Conservation (phyloP, 2,113 vertebrate species). For the Oncorhynchus keta region DNA sequence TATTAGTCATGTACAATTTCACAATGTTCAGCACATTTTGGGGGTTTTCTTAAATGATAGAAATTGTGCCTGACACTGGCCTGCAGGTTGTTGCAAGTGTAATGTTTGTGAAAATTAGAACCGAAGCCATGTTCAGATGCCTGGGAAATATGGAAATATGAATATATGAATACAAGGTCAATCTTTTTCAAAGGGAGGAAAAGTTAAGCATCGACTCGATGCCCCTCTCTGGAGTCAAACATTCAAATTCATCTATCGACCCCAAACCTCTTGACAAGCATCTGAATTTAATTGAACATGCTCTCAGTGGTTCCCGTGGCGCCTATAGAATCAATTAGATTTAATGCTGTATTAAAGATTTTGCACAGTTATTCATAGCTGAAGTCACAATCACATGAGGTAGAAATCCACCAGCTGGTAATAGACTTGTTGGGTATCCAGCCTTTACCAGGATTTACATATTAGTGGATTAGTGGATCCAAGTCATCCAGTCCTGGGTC, state of each 20-base stretch:
- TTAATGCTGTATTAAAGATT: not conserved
- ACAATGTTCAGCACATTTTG: constrained; percentile 3
- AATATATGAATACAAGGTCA: not conserved
- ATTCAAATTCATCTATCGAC: not conserved
- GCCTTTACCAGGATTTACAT: too few species aligned
- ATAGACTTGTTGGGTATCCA: too few species aligned
- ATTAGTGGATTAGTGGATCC: too few species aligned
- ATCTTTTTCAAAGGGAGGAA: not conserved
- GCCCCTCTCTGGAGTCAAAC: not conserved
- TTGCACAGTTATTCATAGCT: too few species aligned
- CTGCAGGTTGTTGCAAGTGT: not conserved
- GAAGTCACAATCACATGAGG: too few species aligned
- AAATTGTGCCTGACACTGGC: not conserved
- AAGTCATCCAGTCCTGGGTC: too few species aligned
- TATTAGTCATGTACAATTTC: not conserved
- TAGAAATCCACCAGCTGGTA: too few species aligned
- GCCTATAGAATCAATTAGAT: not conserved
- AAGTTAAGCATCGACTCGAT: not conserved
- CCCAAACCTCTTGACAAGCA: not conserved
- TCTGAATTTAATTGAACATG: not conserved
- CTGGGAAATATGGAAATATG: too few species aligned
- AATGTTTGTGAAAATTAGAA: not conserved
- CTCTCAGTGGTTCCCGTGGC: not conserved
- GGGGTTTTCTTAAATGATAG: not conserved
- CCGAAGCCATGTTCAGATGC: not conserved